Evolutionary conservation across 2,113 vertebrate genomes (phyloP), one percentile per base, ranked within the genome.

Genomic region (Eleginops maclovinus): DNA sequence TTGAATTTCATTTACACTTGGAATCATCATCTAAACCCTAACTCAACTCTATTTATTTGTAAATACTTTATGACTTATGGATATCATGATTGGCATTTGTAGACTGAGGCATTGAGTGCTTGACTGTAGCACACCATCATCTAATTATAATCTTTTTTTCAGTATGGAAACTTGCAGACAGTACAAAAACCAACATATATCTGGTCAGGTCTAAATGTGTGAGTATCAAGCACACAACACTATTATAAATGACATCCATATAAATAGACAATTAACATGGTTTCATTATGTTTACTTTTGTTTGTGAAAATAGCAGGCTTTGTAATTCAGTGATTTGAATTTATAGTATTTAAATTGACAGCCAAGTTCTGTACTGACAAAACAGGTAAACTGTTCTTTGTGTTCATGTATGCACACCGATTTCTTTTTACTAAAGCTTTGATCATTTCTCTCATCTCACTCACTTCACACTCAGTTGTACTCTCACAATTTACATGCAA

Each of bases 1-100:
- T 77, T 63, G 50, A 87, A 88, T 83, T 79, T 59, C 64, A 85
- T 84, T 88, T 79, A 44, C 74, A 71, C 43, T 51, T 62, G 62
- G 66, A 82, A 81, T 67, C 31, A 58, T 74, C 49, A 77, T 74
- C 63, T 72, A 74, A 82, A 77, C 43, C 26, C 58, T 44, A 65
- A 77, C 21, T 54, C 74, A 82, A 71, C 46, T 67, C 41, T 11
- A 44, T 79, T 85, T 47, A 77, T 80, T 81, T 78, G 53, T 81
- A 78, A 79, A 78, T 73, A 79, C 58, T 51, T 63, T 47, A 55
- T 86, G 50, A 74, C 82, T 80, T 76, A 79, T 84, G 36, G 31
- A 47, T 43, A 26, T 68, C 16, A 21, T 68, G 56, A 69, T 72
- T 71, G 46, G 26, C 59, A 72, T 84, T 54, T 75, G 54, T 43